These are phyloP conservation scores for Aradophagus sp. DNA, from an alignment of 1,140 invertebrate genomes.

Conservation along the genomic window DNA sequence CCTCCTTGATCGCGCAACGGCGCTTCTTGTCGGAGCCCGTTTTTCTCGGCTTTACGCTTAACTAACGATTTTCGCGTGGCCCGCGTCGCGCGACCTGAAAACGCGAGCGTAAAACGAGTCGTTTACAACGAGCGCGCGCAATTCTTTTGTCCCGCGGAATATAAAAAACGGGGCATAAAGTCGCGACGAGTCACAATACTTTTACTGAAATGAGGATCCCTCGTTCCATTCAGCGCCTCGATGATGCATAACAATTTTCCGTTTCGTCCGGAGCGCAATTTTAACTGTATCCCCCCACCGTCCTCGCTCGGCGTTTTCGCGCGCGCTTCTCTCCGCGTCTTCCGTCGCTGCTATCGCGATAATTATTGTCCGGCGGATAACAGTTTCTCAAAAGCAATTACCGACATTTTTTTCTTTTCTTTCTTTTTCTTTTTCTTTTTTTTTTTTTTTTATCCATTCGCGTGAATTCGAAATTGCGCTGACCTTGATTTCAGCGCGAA, in stretches of 20 bases:
- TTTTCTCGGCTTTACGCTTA: too few species aligned
- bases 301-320: constrained; percentile 1
- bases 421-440: too few species aligned
- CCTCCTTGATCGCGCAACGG: too few species aligned
- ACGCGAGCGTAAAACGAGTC: constrained; percentile 3
- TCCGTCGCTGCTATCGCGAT: constrained; percentile 32
- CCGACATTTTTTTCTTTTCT: constrained; percentile 23
- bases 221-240: constrained; percentile 23
- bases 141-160: constrained; percentile 19
- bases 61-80: too few species aligned
- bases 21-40: too few species aligned
- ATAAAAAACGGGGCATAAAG: constrained; percentile 25
- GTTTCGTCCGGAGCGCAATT: constrained; percentile 48
- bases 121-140: constrained; percentile 3
- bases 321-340: constrained; percentile 4
- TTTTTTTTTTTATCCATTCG: too few species aligned
- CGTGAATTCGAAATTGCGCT: constrained; percentile 35
- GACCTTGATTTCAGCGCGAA: constrained; percentile 33
- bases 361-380: constrained; percentile 52
- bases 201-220: constrained; percentile 32
- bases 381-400: constrained; percentile 46
- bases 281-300: constrained; percentile 41
- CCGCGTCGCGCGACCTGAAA: too few species aligned
- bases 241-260: constrained; percentile 43
- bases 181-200: constrained; percentile 28